A percentile compares a stretch with the other conserved stretches of the same genome.
These are phyloP conservation scores for Melanogrammus aeglefinus DNA, from an alignment of 2,797 vertebrate genomes.

Conservation along the genomic window DNA sequence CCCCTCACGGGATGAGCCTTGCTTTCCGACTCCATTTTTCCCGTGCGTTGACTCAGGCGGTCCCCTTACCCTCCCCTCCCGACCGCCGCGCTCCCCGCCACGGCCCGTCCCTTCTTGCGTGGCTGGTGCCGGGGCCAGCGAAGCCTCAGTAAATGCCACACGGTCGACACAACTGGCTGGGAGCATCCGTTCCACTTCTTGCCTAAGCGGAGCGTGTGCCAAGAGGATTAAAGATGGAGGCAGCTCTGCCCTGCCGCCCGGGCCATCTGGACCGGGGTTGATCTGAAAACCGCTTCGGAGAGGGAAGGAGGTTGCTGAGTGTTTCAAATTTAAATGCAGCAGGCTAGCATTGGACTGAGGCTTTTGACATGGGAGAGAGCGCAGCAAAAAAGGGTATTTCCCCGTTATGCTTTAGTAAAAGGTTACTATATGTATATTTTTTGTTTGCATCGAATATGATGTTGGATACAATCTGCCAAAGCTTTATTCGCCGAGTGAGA, in stretches of 20 bases:
- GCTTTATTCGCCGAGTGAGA: background rate
- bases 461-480: background rate
- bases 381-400: background rate
- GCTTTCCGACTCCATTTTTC: background rate
- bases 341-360: background rate
- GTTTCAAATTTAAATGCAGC: background rate
- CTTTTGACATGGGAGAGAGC: background rate
- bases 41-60: background rate
- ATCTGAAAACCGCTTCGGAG: background rate
- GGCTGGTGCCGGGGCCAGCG: background rate
- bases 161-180: background rate
- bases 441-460: background rate
- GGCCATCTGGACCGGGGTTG: constrained; percentile 1
- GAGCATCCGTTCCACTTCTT: constrained; percentile 1
- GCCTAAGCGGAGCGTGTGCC: background rate
- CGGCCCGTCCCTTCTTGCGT: background rate
- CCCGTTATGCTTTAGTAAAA: background rate
- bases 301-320: background rate
- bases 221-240: constrained; percentile 4
- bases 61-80: too few relatives aligned
- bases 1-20: too few relatives aligned
- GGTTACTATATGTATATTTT: background rate
- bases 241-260: background rate
- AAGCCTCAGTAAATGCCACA: background rate
- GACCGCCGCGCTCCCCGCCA: too few relatives aligned